phyloP scores from a whole-genome alignment of 2,888 invertebrate genomes.

The Dryobotodes eremita region DNA sequence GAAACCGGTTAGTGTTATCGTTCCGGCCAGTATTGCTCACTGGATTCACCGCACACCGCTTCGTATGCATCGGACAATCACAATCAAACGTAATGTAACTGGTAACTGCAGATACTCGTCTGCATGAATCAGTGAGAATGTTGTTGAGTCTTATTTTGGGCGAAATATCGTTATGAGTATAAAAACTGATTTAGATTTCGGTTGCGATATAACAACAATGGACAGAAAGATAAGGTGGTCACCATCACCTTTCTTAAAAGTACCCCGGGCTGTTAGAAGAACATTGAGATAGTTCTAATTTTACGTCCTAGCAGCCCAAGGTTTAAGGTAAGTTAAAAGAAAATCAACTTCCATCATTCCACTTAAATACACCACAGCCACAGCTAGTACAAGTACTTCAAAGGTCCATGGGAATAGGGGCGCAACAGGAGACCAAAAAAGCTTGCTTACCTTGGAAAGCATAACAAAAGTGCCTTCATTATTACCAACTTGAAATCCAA shows the following conservation, averaged over 20 bases:
- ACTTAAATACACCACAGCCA: background rate
- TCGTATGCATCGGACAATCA: constrained; percentile 42
- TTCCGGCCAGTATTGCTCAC: constrained; percentile 61
- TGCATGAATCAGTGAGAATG: constrained; percentile 8
- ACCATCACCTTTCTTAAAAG: background rate
- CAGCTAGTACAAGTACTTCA: background rate
- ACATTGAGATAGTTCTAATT: background rate
- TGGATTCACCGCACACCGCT: constrained; percentile 55
- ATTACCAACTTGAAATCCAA: background rate
- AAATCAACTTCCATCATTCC: background rate
- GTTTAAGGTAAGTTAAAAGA: background rate
- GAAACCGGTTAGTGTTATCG: constrained; percentile 72
- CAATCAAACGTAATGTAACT: constrained; percentile 33
- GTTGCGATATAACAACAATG: background rate
- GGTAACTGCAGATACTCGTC: constrained; percentile 13
- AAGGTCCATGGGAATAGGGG: background rate
- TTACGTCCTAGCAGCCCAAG: background rate
- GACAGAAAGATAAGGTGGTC: background rate
- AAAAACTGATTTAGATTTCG: background rate
- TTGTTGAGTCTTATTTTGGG: constrained; percentile 11
- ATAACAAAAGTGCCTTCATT: background rate
- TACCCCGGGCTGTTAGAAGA: background rate
- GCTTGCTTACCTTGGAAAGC: background rate
- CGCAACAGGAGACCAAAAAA: background rate
- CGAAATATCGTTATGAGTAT: background rate